Base-by-base conservation (phyloP, 1,140 invertebrate species). In the Drosophila simulans region DNA sequence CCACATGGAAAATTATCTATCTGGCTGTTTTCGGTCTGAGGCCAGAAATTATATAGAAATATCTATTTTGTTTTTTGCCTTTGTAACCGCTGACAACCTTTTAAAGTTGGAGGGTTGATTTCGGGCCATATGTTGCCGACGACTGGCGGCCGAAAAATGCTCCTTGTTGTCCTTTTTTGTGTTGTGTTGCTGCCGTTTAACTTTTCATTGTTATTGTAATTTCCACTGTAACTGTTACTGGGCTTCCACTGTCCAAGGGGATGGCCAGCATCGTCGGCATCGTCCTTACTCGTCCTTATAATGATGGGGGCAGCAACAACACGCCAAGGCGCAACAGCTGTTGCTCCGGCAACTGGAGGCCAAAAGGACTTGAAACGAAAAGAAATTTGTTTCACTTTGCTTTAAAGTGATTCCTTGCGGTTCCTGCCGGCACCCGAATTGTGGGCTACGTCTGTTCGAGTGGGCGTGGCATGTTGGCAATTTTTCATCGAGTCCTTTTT, bases 201-300 rank as follows among this genome's bases (percentile, higher is more conserved):
- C 83, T 88, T 88, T 88, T 83, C 76, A 89, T 88, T 88, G 84
- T 89, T 88, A 89, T 88, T 88, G 76, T 88, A 89, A 89, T 88
- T 88, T 89, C 78, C 89, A 63, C 58, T 65, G 62, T 68, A 64
- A 59, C 78, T 88, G 77, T 59, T 10, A 64, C 63, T 64, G 60
- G 59, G 59, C 58, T 74, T 49, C 52, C 45, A 11, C 40, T 42
- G 48, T 27, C 46, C 55, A 55, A 40, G 60, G 49, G 62, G 48
- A 46, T 49, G 72, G 72, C 35, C 74, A 42, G 31, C n/a, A 52
- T 59, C 55, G 31, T 46, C 35, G 46, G 39, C 37, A 53, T 49
- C 56, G 17, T 68, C 46, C 13, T 25, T 15, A 54, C 25, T 70
- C 48, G 22, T 37, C 60, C 57, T 55, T 40, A 43, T 88, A 88